These are phyloP conservation scores for Protonemura montana DNA, from an alignment of 2,888 invertebrate species.

Conservation along the genomic window DNA sequence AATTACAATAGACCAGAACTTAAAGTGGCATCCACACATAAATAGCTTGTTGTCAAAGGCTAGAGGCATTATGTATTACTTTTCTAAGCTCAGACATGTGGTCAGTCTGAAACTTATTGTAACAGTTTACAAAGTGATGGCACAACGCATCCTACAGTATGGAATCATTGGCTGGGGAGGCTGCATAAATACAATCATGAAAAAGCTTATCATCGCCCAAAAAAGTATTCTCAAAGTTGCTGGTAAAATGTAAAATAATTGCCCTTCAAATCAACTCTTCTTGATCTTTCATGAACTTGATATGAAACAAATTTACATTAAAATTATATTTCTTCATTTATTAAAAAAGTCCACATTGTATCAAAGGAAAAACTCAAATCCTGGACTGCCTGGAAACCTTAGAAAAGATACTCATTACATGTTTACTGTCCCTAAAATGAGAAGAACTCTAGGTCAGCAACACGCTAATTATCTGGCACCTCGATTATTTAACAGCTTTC, in stretches of 20 bases:
- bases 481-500: no score
- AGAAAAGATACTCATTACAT: no score
- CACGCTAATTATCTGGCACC: no score
- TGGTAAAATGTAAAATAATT: neutral
- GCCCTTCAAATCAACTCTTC: neutral
- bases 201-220: neutral
- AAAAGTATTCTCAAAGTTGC: constrained; percentile 12
- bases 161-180: constrained; percentile 39
- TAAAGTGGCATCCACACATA: constrained; percentile 32
- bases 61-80: constrained; percentile 20
- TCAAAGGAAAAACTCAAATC: no score
- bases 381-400: no score
- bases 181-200: neutral
- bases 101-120: neutral
- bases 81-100: constrained; percentile 25
- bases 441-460: no score
- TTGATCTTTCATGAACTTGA: neutral
- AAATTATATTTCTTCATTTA: no score
- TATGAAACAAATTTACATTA: neutral
- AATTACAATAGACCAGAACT: constrained; percentile 13
- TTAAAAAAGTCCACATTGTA: no score
- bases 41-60: neutral
- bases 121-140: constrained; percentile 14
- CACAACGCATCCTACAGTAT: constrained; percentile 4
- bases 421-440: no score